A percentile compares a stretch with the other conserved stretches of the same genome.
These are phyloP conservation scores for Notiomystis cincta DNA, from an alignment of 2,113 vertebrate species.

Conservation along the genomic window DNA sequence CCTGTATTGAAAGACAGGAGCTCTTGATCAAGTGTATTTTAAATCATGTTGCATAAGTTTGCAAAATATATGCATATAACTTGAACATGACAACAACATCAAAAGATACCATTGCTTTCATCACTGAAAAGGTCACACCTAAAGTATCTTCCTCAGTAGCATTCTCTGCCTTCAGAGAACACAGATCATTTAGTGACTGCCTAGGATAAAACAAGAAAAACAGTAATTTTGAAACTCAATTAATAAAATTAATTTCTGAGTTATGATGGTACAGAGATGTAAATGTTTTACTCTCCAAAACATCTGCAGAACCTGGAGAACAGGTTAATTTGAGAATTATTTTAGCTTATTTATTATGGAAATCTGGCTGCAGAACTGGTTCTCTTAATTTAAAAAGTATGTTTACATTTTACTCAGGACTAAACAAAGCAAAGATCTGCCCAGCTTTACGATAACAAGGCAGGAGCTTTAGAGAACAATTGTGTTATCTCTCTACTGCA, in stretches of 20 bases:
- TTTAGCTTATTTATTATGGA: background rate
- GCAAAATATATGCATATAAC: background rate
- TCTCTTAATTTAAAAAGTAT: background rate
- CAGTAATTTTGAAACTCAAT: background rate
- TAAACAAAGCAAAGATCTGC: background rate
- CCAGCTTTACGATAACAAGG: background rate
- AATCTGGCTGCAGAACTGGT: background rate
- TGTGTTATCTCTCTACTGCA: background rate
- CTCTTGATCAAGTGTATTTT: background rate
- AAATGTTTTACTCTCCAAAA: background rate
- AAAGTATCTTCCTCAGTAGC: background rate
- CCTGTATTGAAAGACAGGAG: slow-evolving; percentile 64
- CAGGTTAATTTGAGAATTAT: background rate
- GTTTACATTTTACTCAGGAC: background rate
- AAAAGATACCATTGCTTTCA: background rate
- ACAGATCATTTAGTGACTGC: background rate
- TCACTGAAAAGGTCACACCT: background rate
- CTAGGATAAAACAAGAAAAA: background rate
- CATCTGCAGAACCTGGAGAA: background rate
- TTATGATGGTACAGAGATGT: background rate
- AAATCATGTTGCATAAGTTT: background rate
- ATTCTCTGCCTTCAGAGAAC: background rate
- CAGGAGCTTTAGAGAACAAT: background rate
- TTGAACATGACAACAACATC: background rate
- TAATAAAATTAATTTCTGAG: background rate